Base-by-base conservation (phyloP, 2,113 vertebrate species). In the Chrysemys picta region DNA sequence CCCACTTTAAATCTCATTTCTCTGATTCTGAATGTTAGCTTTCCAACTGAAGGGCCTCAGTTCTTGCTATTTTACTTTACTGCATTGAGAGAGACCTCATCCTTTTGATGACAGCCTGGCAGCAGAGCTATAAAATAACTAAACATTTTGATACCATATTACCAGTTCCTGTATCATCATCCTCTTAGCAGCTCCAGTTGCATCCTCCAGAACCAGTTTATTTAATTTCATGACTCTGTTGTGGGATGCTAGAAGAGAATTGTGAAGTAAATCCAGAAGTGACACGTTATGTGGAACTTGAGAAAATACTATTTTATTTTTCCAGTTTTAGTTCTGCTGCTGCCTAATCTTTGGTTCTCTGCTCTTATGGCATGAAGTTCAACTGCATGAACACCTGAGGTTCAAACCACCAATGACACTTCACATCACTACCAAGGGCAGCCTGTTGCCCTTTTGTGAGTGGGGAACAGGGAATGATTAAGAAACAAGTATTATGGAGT, bases 151-250 rank as follows among this genome's bases (percentile, higher is more conserved):
- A 17, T 35, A 65, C 62, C 31, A 17, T 65, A 65, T 65, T 31
- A 8, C 29, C 27, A 31, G 27, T 35, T 65, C 29, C 31, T 65
- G 3, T 65, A 17, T 7, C 62, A 17, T 7, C 62, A 65, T 17
- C 29, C 31, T 35, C 14, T 65, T 65, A 89, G 69, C 90, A 95
- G 91, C 85, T 96, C 78, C 85, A 75, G 93, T 96, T 97, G 95
- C 80, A 96, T 65, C 31, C 62, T 65, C 13, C 92, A 84, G 93
- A 95, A 95, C 92, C 84, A 79, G 89, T 96, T 88, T 87, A 92
- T 31, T 5, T 17, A 94, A 75, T 82, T 47, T 87, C 89, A 0
- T 96, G 96, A 95, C 96, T 92, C 89, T 81, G 42, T 17, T 29
- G 75, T 42, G 45, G 93, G 95, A 90, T 27, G 79, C 88, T 92